Conservation (phyloP, 2,888 invertebrate species). For the Conistra vaccinii region DNA sequence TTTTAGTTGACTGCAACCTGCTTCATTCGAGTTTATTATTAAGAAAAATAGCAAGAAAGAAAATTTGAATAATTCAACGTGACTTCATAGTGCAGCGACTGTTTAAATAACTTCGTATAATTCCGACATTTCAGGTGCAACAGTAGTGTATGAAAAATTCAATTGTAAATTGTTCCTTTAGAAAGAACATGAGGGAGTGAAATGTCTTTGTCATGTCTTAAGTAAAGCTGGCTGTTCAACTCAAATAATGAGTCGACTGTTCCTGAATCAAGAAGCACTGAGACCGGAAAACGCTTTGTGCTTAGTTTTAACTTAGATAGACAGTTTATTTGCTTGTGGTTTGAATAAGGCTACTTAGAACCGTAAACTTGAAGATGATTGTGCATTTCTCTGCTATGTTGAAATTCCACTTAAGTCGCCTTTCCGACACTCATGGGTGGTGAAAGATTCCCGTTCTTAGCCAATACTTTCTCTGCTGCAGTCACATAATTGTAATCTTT, state of each 20-base stretch:
- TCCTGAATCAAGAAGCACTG: constrained; percentile 43
- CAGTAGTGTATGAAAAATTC: constrained; percentile 62
- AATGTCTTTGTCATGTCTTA: constrained; percentile 53
- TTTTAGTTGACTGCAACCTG: constrained; percentile 51
- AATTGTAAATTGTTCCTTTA: constrained; percentile 58
- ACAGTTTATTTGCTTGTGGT: constrained; percentile 38
- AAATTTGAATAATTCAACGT: constrained; percentile 76
- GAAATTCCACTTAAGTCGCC: neutral
- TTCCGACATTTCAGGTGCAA: constrained; percentile 70
- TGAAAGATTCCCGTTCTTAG: neutral
- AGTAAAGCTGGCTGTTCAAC: constrained; percentile 42
- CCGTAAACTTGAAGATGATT: constrained; percentile 37
- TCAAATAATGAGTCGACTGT: constrained; percentile 54
- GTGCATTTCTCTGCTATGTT: constrained; percentile 14
- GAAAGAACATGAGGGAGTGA: constrained; percentile 33
- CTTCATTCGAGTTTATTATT: constrained; percentile 69
- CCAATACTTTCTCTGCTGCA: neutral
- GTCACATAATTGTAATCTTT: neutral
- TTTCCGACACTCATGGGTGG: neutral
- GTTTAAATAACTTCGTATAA: constrained; percentile 76
- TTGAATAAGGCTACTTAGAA: constrained; percentile 30
- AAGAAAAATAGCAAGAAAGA: constrained; percentile 71
- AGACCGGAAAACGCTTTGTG: constrained; percentile 48
- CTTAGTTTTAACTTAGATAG: constrained; percentile 50
- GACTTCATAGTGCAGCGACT: constrained; percentile 72